Evolutionary conservation across 2,797 vertebrate genomes (phyloP), one percentile per base, ranked within the genome.

Genomic region (Pseudochirops cupreus): DNA sequence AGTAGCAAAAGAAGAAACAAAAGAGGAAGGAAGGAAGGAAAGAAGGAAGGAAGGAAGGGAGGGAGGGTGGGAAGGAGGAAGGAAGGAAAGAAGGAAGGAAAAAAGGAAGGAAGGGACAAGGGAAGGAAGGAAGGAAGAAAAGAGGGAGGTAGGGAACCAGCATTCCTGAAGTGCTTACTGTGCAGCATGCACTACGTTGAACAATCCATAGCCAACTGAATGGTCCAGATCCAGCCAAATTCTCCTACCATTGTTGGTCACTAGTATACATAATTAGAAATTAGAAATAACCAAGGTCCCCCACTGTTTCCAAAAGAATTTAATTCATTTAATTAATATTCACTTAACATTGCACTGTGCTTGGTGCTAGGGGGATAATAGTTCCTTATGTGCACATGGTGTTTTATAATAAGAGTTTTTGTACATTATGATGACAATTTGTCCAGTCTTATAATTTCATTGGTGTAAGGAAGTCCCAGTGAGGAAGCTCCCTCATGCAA

Each of bases 21-120:
- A 52, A 52, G 52, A 52, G 52, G 5, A 67, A n/a, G 62, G 18
- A 67, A 21, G 67, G 6, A 33, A 16, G 14, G 62, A n/a, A 52
- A 4, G 52, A 52, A 28, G 5, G 16, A 67, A n/a, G 62, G 18
- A 67, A 21, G 67, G 6, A 2, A 39, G 18, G n/a, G 18, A 39
- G n/a, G 18, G 16, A 67, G 18, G 18, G n/a, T 5, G 6, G n/a
- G 0, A 2, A 5, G 16, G 5, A 18, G 14, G 1, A 16, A 82
- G 2, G 18, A 82, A 18, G n/a, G n/a, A 39, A 18, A 1, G 16
- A 74, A 5, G 33, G 26, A 4, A 46, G 7, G 4, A n/a, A 82
- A 0, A n/a, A 39, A 39, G 6, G n/a, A 7, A 74, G 6, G 16
- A 74, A 28, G 33, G 26, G 21, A 39, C 1, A 5, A 74, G 39